Conservation (phyloP, 1,140 invertebrate genomes). For the Drosophila persimilis region DNA sequence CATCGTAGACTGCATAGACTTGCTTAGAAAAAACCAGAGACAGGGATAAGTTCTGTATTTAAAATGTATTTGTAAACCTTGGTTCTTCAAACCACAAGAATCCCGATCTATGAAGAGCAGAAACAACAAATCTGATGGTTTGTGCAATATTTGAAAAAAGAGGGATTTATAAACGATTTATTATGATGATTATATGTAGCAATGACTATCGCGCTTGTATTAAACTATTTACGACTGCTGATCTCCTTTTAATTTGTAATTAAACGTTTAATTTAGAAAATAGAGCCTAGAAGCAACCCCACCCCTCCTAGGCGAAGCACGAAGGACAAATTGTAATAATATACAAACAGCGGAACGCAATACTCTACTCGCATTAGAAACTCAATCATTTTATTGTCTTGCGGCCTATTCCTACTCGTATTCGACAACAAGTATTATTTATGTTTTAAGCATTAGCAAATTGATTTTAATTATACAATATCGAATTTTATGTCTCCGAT, state of each 20-base stretch:
- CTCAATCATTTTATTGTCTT: background rate
- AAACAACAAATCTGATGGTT: conserved; percentile 57
- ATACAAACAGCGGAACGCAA: conserved; percentile 54
- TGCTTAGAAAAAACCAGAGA: conserved; percentile 44
- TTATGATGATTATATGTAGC: conserved; percentile 31
- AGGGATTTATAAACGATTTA: conserved; percentile 16
- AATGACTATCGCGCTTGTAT: conserved; percentile 48
- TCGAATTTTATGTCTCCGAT: conserved; percentile 14
- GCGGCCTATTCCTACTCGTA: conserved; percentile 28
- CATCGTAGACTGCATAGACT: conserved; percentile 64
- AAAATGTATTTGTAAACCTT: conserved; percentile 17
- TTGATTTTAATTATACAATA: conserved; percentile 54
- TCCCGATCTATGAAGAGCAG: conserved; percentile 2
- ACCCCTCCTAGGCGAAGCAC: conserved; percentile 15
- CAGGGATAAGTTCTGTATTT: conserved; percentile 44
- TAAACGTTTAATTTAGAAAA: conserved; percentile 15
- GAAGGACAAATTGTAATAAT: conserved; percentile 61
- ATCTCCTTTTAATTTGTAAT: conserved; percentile 76
- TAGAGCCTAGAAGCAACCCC: conserved; percentile 4
- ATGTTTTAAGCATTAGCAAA: conserved; percentile 73
- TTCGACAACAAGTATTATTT: conserved; percentile 69
- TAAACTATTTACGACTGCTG: conserved; percentile 65
- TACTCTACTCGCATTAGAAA: conserved; percentile 54
- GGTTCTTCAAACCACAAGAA: conserved; percentile 8
- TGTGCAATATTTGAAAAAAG: conserved; percentile 66